These are phyloP conservation scores for Cromileptes altivelis DNA, from an alignment of 2,113 vertebrate species.

Conservation along the genomic window DNA sequence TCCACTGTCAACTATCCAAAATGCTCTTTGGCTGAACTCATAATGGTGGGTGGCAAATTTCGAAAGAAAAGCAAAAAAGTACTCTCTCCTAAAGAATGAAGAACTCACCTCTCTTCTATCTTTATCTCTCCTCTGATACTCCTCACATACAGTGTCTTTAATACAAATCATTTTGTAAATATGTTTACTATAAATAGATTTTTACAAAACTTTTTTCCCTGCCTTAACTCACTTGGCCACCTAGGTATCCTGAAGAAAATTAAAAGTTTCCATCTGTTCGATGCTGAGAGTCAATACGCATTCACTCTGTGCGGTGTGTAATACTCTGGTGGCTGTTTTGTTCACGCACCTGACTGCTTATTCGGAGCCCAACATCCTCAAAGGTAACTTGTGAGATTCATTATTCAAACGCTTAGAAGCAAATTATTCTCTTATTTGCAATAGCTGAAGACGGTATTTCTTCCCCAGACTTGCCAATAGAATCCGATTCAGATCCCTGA, in stretches of 20 bases:
- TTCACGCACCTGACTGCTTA: conserved; percentile 50
- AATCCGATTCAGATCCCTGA: conserved; percentile 33
- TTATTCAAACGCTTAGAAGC: conserved; percentile 63
- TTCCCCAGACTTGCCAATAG: conserved; percentile 22
- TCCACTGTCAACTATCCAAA: conserved; percentile 5
- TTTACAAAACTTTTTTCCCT: conserved; percentile 48
- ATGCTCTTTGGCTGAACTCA: conserved; percentile 11
- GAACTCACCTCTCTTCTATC: background rate
- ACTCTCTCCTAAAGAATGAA: background rate
- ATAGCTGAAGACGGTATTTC: conserved; percentile 38
- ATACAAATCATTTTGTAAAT: conserved; percentile 57
- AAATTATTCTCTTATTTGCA: conserved; percentile 63
- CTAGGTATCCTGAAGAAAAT: conserved; percentile 49
- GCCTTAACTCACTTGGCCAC: conserved; percentile 21
- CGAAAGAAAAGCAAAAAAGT: background rate
- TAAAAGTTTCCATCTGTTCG: conserved; percentile 61
- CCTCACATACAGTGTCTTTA: conserved; percentile 72
- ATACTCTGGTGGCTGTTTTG: conserved; percentile 45
- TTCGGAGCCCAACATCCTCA: conserved; percentile 49
- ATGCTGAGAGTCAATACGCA: conserved; percentile 51
- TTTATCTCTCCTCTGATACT: conserved; percentile 7
- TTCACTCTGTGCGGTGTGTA: conserved; percentile 44
- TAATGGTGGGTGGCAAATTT: background rate
- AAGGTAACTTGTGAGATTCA: conserved; percentile 55
- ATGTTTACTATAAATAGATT: conserved; percentile 43